These are phyloP conservation scores for Tuta absoluta DNA, from an alignment of 2,888 invertebrate species.

Conservation along the genomic window DNA sequence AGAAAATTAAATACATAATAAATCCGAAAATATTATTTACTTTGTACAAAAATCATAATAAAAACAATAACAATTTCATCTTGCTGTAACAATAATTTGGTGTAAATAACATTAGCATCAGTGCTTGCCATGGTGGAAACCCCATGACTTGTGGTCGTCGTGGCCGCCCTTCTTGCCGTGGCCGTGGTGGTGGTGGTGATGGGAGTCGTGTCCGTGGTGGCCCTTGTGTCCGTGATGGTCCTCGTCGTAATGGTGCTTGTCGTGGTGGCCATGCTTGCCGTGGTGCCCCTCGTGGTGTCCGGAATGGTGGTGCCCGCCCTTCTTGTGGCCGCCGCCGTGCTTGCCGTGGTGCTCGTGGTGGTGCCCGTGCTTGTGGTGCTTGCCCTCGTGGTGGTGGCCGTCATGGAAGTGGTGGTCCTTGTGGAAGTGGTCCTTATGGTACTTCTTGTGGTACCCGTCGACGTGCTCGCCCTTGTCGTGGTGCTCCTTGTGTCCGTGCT, in stretches of 20 bases:
- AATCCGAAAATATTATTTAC: constrained; percentile 37
- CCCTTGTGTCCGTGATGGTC: constrained; percentile 90
- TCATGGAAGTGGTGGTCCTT: constrained; percentile 95
- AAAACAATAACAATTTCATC: constrained; percentile 60
- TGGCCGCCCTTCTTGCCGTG: constrained; percentile 90
- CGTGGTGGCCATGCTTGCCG: constrained; percentile 89
- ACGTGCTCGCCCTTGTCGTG: constrained; percentile 92
- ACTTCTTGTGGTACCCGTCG: constrained; percentile 91
- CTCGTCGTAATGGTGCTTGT: constrained; percentile 90
- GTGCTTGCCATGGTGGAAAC: constrained; percentile 82
- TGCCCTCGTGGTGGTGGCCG: constrained; percentile 90
- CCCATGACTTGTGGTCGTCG: constrained; percentile 87
- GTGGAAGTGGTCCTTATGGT: constrained; percentile 93
- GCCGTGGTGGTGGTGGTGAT: constrained; percentile 86
- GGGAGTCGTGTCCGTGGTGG: constrained; percentile 88
- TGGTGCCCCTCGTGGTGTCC: constrained; percentile 89
- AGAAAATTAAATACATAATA: background rate
- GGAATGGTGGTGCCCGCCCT: constrained; percentile 89
- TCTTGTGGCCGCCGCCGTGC: constrained; percentile 89
- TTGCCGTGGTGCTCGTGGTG: constrained; percentile 87
- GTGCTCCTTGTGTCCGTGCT: constrained; percentile 90
- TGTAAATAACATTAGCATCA: constrained; percentile 44
- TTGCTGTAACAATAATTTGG: constrained; percentile 54
- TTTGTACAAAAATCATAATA: constrained; percentile 58
- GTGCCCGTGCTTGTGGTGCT: constrained; percentile 89